These are phyloP conservation scores for Germaria angustata DNA, from an alignment of 2,888 invertebrate genomes.

Conservation along the genomic window DNA sequence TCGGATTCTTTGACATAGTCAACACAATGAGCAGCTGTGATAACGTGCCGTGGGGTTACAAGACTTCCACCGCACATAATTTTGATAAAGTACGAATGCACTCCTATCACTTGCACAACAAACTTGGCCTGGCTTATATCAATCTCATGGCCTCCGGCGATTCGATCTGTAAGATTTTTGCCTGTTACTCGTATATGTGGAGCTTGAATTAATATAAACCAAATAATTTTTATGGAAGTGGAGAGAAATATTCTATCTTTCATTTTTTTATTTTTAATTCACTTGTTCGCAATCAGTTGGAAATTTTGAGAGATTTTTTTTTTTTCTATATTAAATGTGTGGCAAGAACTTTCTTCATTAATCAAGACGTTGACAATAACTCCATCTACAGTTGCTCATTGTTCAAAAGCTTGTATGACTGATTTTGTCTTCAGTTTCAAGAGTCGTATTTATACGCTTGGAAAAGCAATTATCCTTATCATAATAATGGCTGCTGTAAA, in stretches of 20 bases:
- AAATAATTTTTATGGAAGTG: background rate
- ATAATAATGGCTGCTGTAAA: background rate
- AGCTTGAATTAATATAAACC: background rate
- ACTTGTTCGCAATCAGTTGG: no score
- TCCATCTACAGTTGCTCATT: background rate
- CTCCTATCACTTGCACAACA: background rate
- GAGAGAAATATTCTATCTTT: background rate
- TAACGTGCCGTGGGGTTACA: background rate
- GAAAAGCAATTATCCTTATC: background rate
- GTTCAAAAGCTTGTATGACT: background rate
- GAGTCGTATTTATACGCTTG: background rate
- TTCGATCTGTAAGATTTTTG: background rate
- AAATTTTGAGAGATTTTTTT: no score
- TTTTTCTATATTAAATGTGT: no score
- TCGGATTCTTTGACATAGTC: background rate
- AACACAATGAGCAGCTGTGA: conserved; percentile 19
- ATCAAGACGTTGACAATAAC: no score
- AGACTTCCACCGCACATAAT: background rate
- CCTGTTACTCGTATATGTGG: background rate
- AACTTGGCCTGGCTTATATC: conserved; percentile 7
- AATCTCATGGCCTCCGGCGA: background rate
- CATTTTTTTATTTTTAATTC: background rate
- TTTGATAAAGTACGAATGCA: no score
- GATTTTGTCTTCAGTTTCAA: no score
- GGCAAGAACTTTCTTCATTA: no score